Conservation (phyloP, 2,888 invertebrate genomes). For the Parthenolecanium corni region DNA sequence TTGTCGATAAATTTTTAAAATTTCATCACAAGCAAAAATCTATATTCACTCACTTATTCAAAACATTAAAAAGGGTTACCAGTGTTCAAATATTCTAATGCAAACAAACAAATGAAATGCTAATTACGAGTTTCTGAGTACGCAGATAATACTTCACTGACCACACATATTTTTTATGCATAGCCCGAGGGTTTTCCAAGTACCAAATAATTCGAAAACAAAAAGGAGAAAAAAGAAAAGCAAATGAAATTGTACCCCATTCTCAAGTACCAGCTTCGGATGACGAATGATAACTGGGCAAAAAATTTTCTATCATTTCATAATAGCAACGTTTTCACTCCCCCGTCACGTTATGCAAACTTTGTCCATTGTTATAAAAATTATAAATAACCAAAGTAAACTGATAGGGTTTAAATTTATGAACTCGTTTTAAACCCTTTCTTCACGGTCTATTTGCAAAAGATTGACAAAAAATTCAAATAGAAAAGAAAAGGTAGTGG, state of each 20-base stretch:
- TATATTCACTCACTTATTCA: no score
- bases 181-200: not conserved
- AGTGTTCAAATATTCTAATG: not conserved
- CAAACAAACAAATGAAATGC: conserved; percentile 1
- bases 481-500: not conserved
- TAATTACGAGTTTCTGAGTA: not conserved
- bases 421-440: conserved; percentile 16
- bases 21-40: no score
- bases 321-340: conserved; percentile 9
- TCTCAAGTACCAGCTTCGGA: not conserved
- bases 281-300: conserved; percentile 13
- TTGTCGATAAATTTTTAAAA: no score
- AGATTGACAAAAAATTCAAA: not conserved
- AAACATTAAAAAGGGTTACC: no score
- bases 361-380: conserved; percentile 15
- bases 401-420: conserved; percentile 23
- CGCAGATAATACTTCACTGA: not conserved
- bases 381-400: conserved; percentile 26
- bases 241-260: no score
- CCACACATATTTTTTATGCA: not conserved
- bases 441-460: conserved; percentile 14
- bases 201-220: conserved; percentile 18
- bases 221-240: not conserved
- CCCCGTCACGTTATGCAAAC: conserved; percentile 12
- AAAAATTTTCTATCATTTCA: conserved; percentile 14